phyloP scores from a whole-genome alignment of 64 coral and sea anemone genomes.

The Montipora efflorescens region DNA sequence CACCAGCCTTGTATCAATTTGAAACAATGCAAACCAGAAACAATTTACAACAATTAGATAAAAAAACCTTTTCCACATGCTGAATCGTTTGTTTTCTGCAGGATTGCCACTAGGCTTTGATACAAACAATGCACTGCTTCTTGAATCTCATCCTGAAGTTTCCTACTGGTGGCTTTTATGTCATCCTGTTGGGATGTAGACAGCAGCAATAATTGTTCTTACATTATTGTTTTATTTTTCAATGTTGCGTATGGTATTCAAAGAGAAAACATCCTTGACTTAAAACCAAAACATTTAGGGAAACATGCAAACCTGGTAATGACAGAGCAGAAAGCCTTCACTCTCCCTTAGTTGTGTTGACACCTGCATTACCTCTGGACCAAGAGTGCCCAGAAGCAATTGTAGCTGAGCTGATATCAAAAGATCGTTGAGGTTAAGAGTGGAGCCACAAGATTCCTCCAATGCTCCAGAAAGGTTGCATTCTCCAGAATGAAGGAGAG shows the following conservation, averaged over 20 bases:
- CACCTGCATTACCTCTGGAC: conserved; percentile 72
- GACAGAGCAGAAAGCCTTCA: conserved; percentile 76
- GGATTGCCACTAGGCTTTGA: conserved; percentile 66
- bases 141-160: conserved; percentile 84
- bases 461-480: not conserved
- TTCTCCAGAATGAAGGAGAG: conserved; percentile 58
- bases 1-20: no score
- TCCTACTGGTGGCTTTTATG: conserved; percentile 73
- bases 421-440: conserved; percentile 50
- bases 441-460: conserved; percentile 12
- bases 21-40: no score
- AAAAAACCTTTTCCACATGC: conserved; percentile 42
- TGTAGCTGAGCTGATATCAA: conserved; percentile 76
- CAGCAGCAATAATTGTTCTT: not conserved
- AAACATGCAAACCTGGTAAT: conserved; percentile 77
- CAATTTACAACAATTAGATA: not conserved
- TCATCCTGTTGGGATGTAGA: conserved; percentile 63
- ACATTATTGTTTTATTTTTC: no score
- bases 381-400: conserved; percentile 82
- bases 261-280: no score
- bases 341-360: conserved; percentile 32
- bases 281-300: not conserved
- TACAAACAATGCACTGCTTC: conserved; percentile 79
- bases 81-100: conserved; percentile 55
- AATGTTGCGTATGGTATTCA: no score